Base-by-base conservation (phyloP, 2,113 vertebrate genomes). In the Podocnemis expansa region DNA sequence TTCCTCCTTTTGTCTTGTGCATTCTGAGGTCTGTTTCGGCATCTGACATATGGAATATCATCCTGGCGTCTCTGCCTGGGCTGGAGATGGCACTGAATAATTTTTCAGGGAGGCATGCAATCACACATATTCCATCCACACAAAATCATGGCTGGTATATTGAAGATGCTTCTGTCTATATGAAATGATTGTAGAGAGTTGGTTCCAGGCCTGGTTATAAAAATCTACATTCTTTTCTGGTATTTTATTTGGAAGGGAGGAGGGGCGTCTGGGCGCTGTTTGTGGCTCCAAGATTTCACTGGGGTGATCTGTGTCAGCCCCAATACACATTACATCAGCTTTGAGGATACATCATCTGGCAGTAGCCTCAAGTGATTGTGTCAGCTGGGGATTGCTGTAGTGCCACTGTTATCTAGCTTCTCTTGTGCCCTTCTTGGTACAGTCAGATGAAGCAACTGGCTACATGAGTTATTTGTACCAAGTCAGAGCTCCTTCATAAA, bases 351-450 rank as follows among this genome's bases (percentile, higher is more conserved):
- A 22, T 67, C 63, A 38, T 34, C 63, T 67, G 34, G n/a, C 8
- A 21, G n/a, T 67, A 67, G 47, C 63, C 17, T 29, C 17, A 38
- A 67, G 3, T 67, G 63, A 67, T 38, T 67, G 17, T 67, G 16
- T 31, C 41, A 24, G 58, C 80, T 10, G 19, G 27, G 21, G 4
- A 2, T 89, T 80, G 16, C 58, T 78, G 51, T 13, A 7, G 7
- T 2, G 1, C 1, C n/a, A 0, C n/a, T 85, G 45, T 6, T 4
- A 17, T 87, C 4, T 60, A 34, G 1, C 19, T 80, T 87, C 83
- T 24, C 11, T 87, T 80, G 76, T 83, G 70, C 11, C 49, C 34
- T 38, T 24, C 54, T 85, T 60, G 55, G 38, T 85, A 1, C 47
- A 1, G 0, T 5, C 70, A 10, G 21, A 12, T n/a, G 43, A 78